Evolutionary conservation across 2,888 invertebrate genomes (phyloP).

Genomic region (Diploptera punctata): DNA sequence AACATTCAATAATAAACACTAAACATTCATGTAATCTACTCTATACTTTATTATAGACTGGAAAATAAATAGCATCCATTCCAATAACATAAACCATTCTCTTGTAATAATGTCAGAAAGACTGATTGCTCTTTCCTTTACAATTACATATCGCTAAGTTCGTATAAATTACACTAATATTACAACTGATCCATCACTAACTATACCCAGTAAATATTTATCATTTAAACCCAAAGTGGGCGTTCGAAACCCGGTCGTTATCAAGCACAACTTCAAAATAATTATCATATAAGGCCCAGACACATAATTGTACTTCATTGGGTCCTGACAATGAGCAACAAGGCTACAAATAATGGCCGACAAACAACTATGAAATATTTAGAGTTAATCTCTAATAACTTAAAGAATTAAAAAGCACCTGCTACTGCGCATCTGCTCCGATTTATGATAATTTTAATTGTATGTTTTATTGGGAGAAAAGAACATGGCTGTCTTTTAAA

Average conservation of each 20-base stretch:
- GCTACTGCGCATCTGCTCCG: neutral
- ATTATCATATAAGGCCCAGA: neutral
- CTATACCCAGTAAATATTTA: neutral
- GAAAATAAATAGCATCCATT: too few species aligned
- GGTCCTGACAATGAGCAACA: neutral
- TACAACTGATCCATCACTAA: neutral
- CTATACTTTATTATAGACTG: too few species aligned
- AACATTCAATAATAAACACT: too few species aligned
- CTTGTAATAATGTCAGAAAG: neutral
- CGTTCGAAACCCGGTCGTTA: neutral
- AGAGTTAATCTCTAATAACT: neutral
- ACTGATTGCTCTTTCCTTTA: neutral
- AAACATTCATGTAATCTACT: too few species aligned
- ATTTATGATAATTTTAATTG: neutral
- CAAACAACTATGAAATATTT: neutral
- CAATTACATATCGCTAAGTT: neutral
- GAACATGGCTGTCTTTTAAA: too few species aligned
- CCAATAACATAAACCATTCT: too few species aligned
- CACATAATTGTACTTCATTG: neutral
- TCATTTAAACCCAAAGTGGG: neutral
- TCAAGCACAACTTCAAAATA: neutral
- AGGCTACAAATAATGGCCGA: neutral
- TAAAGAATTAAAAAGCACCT: neutral
- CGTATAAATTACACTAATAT: neutral
- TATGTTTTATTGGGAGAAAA: too few species aligned